Evolutionary conservation across 2,888 invertebrate species (phyloP), one percentile per base, ranked within the genome.

Genomic region (Caenorhabditis angaria): DNA sequence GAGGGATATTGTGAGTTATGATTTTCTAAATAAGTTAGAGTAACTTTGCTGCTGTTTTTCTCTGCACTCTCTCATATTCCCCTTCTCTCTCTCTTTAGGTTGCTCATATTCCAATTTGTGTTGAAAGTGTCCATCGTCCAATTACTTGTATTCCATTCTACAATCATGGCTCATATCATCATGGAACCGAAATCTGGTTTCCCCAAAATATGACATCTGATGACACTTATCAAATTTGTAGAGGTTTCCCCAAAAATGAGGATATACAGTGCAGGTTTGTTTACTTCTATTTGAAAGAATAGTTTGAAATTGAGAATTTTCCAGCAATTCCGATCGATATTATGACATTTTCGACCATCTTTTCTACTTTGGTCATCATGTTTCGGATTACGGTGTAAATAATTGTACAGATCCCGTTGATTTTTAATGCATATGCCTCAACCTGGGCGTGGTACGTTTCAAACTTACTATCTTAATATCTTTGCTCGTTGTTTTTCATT

Each of bases 161-260:
- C 62, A 83, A 85, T 65, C 86, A 86, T 68, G 82, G 81, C 2
- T 83, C 86, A 2, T 86, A 81, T 58, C 86, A 86, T 73, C 86
- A 86, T 60, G 85, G 85, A 35, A 82, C 80, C 18, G 86, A 82
- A 71, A 77, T 86, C 14, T 86, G 86, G 86, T 86, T 80, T 56
- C 81, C 82, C 2, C 67, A 57, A 12, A 75, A 78, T 20, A 86
- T 86, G 85, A 75, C 70, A 25, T 48, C 57, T 22, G 61, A 41
- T n/a, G 71, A 75, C 53, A 12, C 73, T 10, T 85, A 76, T 59
- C 58, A 65, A 47, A 65, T 83, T 22, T 86, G 85, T 71, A 73
- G 62, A n/a, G 84, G 85, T 8, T 14, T 3, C 22, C 86, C 86
- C 0, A 25, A 77, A 22, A 83, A 84, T 61, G 86, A 86, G 54